phyloP scores from a whole-genome alignment of 2,888 invertebrate species.

The Aporophyla nigra region DNA sequence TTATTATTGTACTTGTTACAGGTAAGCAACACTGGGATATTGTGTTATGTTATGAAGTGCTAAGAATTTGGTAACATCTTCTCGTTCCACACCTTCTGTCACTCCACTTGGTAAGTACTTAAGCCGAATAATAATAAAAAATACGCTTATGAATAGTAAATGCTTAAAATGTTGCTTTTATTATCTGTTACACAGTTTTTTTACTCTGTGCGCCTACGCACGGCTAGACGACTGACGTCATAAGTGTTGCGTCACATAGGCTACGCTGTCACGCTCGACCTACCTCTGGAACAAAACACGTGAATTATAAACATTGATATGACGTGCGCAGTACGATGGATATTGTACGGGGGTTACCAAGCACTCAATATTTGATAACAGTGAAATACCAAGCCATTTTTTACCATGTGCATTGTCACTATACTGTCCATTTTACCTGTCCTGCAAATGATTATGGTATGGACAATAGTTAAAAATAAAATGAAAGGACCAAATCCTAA shows the following conservation, averaged over 20 bases:
- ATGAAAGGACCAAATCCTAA: background rate
- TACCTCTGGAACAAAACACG: slow-evolving; percentile 28
- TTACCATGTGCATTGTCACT: slow-evolving; percentile 5
- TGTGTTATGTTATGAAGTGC: background rate
- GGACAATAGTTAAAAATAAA: background rate
- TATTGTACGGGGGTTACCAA: background rate
- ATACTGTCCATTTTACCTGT: slow-evolving; percentile 1
- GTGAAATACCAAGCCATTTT: slow-evolving; percentile 17
- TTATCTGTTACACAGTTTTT: background rate
- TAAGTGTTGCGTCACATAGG: background rate
- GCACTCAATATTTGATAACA: background rate
- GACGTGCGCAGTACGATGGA: background rate
- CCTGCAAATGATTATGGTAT: background rate
- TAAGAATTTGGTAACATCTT: background rate
- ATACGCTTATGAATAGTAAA: background rate
- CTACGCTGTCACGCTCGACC: background rate
- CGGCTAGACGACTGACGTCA: slow-evolving; percentile 7
- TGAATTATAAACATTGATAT: slow-evolving; percentile 12
- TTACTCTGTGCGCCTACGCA: slow-evolving; percentile 1
- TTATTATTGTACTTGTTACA: slow-evolving; percentile 33
- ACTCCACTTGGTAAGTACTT: slow-evolving; percentile 26
- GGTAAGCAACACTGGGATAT: slow-evolving; percentile 17
- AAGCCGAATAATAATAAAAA: background rate
- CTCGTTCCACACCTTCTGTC: background rate
- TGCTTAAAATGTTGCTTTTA: background rate